phyloP scores from a whole-genome alignment of 2,888 invertebrate species.

The Euzetes globulus region DNA sequence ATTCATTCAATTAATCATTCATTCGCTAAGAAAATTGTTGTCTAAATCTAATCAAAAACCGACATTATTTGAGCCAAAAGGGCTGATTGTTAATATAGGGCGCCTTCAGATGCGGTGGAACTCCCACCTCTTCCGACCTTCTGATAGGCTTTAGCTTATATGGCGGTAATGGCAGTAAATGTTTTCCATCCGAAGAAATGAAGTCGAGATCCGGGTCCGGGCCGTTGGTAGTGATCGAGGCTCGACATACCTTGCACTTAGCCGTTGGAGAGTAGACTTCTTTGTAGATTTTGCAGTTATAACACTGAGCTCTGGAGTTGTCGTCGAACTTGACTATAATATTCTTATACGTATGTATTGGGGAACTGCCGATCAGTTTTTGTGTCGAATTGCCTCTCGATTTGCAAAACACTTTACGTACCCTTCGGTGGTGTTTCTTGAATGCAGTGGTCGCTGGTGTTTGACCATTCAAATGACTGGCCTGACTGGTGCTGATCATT shows the following conservation, averaged over 20 bases:
- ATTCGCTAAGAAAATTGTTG: neutral
- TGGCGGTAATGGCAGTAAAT: conserved; percentile 26
- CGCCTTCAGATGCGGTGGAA: conserved; percentile 32
- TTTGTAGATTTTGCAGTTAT: conserved; percentile 36
- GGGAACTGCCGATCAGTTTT: conserved; percentile 4
- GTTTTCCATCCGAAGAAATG: neutral
- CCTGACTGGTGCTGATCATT: conserved; percentile 26
- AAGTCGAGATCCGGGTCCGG: neutral
- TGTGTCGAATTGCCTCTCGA: neutral
- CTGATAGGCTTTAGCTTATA: conserved; percentile 34
- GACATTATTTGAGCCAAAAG: conserved; percentile 33
- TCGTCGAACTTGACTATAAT: conserved; percentile 25
- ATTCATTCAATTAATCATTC: neutral
- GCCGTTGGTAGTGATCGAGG: conserved; percentile 5
- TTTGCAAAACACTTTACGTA: conserved; percentile 26
- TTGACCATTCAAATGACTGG: neutral
- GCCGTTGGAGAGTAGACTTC: conserved; percentile 32
- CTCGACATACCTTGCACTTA: conserved; percentile 27
- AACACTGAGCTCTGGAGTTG: conserved; percentile 30
- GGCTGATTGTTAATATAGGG: conserved; percentile 34
- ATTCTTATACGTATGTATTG: conserved; percentile 21
- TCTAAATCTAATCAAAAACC: neutral
- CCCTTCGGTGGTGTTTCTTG: neutral
- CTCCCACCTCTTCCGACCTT: conserved; percentile 34
- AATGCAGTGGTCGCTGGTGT: neutral